Base-by-base conservation (phyloP, 1,140 invertebrate species). In the Oreohelix idahoensis region DNA sequence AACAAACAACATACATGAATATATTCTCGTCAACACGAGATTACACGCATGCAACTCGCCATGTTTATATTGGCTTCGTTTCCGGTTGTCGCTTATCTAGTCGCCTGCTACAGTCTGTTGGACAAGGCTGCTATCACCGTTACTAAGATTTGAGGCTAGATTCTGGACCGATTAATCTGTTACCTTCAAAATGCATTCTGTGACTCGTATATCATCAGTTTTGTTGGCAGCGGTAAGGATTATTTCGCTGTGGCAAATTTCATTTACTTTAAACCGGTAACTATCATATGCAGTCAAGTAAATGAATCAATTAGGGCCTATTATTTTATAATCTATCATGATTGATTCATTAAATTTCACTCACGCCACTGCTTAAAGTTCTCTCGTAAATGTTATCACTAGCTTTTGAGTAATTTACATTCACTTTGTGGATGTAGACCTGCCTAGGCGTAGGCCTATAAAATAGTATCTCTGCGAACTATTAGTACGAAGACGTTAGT, bases 1-100 rank as follows among this genome's bases (percentile, higher is more conserved):
- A 5, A 45, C 42, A 5, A 45, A 45, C 42, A 45, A 15, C 5
- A 8, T 45, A 45, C 5, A 8, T 8, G 5, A 45, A 8, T 45
- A 58, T 58, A 15, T 10, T 84, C 80, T 84, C 80, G 73, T 0
- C 0, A 0, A 32, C 39, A 71, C 79, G 86, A 87, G 86, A 85
- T 87, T 87, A 87, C 86, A 87, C 86, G 84, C 83, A 84, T 79
- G 51, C 84, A 84, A 26, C 45, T 81, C 51, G 81, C 86, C 86
- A 87, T 87, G 63, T 83, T 85, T 85, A 82, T 85, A 80, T 85
- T 49, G 29, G 77, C 35, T 74, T 73, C 36, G 51, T 38, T 79
- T 77, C 75, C 74, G 69, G 74, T 42, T 23, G 69, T 39, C 26
- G 26, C 69, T 36, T 42, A 58, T 53, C 13, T 51, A n/a, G 42